Base-by-base conservation (phyloP, 2,113 vertebrate genomes). In the Dipodomys stephensi region DNA sequence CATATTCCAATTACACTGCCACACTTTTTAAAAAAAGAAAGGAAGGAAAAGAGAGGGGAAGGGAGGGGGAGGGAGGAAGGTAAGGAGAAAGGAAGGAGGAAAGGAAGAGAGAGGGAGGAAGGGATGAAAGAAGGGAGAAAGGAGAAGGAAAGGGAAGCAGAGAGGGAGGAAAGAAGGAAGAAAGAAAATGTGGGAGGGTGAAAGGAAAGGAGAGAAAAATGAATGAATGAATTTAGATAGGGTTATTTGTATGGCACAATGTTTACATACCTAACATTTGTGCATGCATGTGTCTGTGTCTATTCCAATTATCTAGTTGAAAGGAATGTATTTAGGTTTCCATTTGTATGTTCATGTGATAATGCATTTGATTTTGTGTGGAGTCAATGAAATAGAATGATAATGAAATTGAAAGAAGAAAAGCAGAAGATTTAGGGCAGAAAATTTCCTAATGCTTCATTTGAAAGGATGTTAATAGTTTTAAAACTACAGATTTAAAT, bases 401-500 rank as follows among this genome's bases (percentile, higher is more conserved):
- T 8, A 83, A 60, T 88, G 30, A 84, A 88, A 72, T 46, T 60
- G 28, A 27, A 53, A 80, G 28, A 84, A 81, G 2, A 90, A 19
- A 64, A 82, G n/a, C 39, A 49, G 28, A 83, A 90, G 57, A 15
- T 62, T 62, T 57, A 84, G 20, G 7, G 2, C 32, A 90, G 32
- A 92, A 84, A 64, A 71, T 12, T 30, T 77, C 9, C 76, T 72
- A 68, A 44, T 32, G 22, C 22, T 87, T 84, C 68, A 67, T 57
- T 77, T 67, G 64, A 78, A 92, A 88, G 62, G 44, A 57, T 12
- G 20, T 67, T 86, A 78, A 39, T 79, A n/a, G 77, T 69, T 74
- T 87, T 15, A 93, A 90, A 89, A 78, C 27, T 74, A 86, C 10
- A 94, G 19, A 80, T 92, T 91, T 72, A 62, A 79, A 30, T 62